Base-by-base conservation (phyloP, 2,797 vertebrate species). In the Cetoscarus ocellatus region DNA sequence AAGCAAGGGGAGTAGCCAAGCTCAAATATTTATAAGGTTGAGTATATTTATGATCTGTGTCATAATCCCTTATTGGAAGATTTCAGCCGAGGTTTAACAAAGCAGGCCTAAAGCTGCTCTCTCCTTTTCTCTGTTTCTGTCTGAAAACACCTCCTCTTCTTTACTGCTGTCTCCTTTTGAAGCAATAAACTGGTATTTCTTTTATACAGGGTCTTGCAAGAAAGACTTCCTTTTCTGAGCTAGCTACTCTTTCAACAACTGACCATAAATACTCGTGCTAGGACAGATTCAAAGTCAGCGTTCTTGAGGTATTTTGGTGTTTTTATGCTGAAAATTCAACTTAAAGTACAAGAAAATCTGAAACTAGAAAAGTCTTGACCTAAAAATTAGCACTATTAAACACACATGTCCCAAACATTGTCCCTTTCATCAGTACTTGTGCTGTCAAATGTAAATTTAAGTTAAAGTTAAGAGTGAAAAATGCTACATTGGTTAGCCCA, bases 1-100 rank as follows among this genome's bases (percentile, higher is more conserved):
- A 94, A 92, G 92, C 91, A 90, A 80, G 80, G 90, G 88, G 91
- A 92, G 92, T 93, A 92, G 91, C 91, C 87, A 79, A 89, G 84
- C 92, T 95, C 86, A 94, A 95, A 95, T 94, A 95, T 95, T 95
- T 93, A 95, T 95, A 93, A 93, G 91, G 88, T 93, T 90, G 90
- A 91, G 86, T 93, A 90, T 95, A 95, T 95, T 94, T 94, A 95
- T 95, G 92, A 94, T 91, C 92, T 91, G 80, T 92, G 88, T 94
- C 92, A 92, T 91, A 87, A 93, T 92, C 86, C 84, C 86, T 92
- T 89, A 91, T 87, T 87, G 88, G 90, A 89, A 84, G 87, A 82
- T 88, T 88, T 85, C 83, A 83, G 73, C 58, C 45, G 63, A 78
- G 70, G 66, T 83, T 84, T 82, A 51, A 79, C 79, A 82, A 86